Conservation (phyloP, 1,140 invertebrate species). For the Drosophila willistoni region DNA sequence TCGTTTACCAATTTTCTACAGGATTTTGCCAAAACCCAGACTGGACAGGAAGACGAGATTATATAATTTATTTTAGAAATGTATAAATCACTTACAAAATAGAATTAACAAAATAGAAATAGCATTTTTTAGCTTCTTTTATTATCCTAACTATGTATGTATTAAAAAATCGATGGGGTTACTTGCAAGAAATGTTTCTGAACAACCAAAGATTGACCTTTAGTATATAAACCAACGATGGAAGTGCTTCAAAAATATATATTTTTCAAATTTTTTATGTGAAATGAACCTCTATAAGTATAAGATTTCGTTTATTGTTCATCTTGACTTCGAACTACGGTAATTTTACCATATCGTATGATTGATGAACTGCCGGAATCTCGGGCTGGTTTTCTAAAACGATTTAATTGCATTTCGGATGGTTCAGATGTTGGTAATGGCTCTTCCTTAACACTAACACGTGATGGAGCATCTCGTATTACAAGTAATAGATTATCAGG, state of each 20-base stretch:
- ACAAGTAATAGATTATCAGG: background rate
- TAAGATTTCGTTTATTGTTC: background rate
- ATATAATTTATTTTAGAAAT: too few species aligned
- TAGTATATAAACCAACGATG: too few species aligned
- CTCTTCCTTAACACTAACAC: background rate
- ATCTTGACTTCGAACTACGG: background rate
- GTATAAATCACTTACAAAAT: too few species aligned
- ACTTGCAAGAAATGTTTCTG: too few species aligned
- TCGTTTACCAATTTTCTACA: slow-evolving; percentile 5
- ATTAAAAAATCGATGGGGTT: too few species aligned
- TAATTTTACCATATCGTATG: background rate
- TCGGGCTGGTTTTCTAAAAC: background rate
- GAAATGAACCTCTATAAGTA: too few species aligned
- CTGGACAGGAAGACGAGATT: background rate
- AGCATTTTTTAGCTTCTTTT: too few species aligned
- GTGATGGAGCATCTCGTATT: background rate
- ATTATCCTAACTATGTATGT: too few species aligned
- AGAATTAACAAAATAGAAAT: too few species aligned
- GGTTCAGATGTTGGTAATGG: background rate
- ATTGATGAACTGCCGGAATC: background rate
- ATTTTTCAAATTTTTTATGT: too few species aligned
- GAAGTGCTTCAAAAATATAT: too few species aligned
- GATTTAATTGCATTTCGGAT: background rate
- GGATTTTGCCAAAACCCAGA: background rate
- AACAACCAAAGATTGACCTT: too few species aligned